Evolutionary conservation across 2,888 invertebrate species (phyloP).

Genomic region (Cynaeus angustus): DNA sequence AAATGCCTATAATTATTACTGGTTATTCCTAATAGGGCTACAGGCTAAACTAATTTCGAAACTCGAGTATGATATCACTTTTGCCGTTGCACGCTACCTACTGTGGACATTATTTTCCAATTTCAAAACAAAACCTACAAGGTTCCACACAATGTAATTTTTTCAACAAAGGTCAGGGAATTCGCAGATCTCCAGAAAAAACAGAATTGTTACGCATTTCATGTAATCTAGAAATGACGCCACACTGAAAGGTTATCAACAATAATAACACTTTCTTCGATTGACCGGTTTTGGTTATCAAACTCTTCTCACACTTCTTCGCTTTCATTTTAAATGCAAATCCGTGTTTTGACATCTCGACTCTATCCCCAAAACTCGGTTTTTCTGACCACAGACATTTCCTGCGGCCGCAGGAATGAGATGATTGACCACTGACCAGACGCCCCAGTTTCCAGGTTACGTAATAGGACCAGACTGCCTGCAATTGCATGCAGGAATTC

Average conservation of each 20-base stretch:
- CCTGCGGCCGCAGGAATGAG: background rate
- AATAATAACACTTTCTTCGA: slow-evolving; percentile 5
- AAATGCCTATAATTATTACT: no score
- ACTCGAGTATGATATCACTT: no score
- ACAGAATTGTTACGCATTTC: background rate
- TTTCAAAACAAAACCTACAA: no score
- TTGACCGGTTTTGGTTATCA: no score
- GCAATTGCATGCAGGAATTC: background rate
- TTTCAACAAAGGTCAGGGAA: no score
- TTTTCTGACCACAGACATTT: slow-evolving; percentile 2
- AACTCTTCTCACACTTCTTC: background rate
- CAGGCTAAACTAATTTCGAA: no score
- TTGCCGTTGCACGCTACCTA: no score
- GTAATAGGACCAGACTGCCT: slow-evolving; percentile 4
- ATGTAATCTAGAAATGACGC: background rate
- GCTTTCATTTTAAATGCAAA: background rate
- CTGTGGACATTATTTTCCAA: no score
- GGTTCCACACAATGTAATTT: no score
- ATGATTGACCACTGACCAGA: background rate
- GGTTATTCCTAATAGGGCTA: no score
- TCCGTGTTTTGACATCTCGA: background rate
- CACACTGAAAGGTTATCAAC: background rate
- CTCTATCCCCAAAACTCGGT: background rate
- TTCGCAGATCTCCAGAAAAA: no score
- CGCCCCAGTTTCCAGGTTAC: background rate